A percentile compares a stretch with the other conserved stretches of the same genome.
phyloP scores from a whole-genome alignment of 2,113 vertebrate species.

The Columba janthina region DNA sequence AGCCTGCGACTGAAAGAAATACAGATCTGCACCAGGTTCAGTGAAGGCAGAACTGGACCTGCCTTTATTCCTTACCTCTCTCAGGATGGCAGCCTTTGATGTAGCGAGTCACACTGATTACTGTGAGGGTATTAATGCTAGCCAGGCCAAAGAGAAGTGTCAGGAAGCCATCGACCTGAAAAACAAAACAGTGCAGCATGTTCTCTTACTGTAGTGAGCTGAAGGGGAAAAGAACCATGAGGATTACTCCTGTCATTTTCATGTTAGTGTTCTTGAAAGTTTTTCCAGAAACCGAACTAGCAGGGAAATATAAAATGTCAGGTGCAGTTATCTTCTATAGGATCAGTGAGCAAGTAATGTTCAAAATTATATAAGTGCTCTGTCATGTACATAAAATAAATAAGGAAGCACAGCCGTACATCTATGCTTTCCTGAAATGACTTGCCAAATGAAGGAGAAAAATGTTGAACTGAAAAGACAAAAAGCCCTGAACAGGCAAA shows the following conservation, averaged over 20 bases:
- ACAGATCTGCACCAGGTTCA: background rate
- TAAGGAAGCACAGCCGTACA: background rate
- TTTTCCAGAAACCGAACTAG: background rate
- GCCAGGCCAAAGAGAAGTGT: conserved; percentile 87
- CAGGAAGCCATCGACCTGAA: conserved; percentile 88
- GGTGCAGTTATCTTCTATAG: conserved; percentile 10
- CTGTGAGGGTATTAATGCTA: conserved; percentile 89
- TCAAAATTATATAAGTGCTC: background rate
- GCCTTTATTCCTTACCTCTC: conserved; percentile 75
- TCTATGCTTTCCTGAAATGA: background rate
- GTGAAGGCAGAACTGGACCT: background rate
- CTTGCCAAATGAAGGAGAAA: conserved; percentile 36
- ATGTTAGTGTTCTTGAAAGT: background rate
- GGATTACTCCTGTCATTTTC: background rate
- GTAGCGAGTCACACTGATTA: conserved; percentile 88
- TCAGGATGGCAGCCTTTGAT: conserved; percentile 85
- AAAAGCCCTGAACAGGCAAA: conserved; percentile 4
- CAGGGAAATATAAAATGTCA: conserved; percentile 27
- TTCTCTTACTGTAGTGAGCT: background rate
- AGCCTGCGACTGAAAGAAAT: background rate
- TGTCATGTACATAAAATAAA: background rate
- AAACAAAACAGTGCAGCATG: conserved; percentile 8
- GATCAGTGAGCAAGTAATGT: conserved; percentile 36
- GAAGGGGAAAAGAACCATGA: background rate
- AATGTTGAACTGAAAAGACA: background rate